These are phyloP conservation scores for Oreotrochilus melanogaster DNA, from an alignment of 2,113 vertebrate species.

Conservation along the genomic window DNA sequence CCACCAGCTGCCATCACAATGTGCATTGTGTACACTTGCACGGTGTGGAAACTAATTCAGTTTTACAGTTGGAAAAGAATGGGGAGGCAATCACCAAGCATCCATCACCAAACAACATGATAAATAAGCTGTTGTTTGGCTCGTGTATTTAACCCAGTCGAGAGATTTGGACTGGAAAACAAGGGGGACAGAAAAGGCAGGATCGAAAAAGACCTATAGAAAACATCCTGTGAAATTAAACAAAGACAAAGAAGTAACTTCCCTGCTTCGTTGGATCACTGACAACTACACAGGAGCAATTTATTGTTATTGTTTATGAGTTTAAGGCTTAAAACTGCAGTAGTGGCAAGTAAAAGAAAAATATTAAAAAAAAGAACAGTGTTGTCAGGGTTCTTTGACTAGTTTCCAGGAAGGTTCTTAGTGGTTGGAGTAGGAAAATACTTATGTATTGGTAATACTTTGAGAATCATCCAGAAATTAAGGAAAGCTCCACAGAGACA, in stretches of 20 bases:
- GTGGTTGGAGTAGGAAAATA: background rate
- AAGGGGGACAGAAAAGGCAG: background rate
- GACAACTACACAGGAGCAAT: background rate
- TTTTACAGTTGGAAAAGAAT: constrained; percentile 71
- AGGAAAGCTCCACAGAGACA: background rate
- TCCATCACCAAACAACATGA: constrained; percentile 64
- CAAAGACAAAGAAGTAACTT: background rate
- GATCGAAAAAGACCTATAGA: background rate
- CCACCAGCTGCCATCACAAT: constrained; percentile 74
- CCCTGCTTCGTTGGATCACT: background rate
- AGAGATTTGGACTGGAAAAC: constrained; percentile 23
- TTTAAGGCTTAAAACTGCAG: background rate
- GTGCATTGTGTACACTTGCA: constrained; percentile 67
- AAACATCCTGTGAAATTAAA: background rate
- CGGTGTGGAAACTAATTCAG: constrained; percentile 73
- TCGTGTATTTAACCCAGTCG: constrained; percentile 54
- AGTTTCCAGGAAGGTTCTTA: background rate
- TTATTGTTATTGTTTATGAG: background rate
- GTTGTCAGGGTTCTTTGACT: background rate
- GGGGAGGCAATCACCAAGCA: constrained; percentile 60
- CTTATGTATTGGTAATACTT: background rate
- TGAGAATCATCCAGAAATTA: background rate
- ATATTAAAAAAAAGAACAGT: background rate
- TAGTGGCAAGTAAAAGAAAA: background rate
- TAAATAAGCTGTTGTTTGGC: constrained; percentile 68